Conservation (phyloP, 2,113 vertebrate genomes). For the Nannospalax galili region DNA sequence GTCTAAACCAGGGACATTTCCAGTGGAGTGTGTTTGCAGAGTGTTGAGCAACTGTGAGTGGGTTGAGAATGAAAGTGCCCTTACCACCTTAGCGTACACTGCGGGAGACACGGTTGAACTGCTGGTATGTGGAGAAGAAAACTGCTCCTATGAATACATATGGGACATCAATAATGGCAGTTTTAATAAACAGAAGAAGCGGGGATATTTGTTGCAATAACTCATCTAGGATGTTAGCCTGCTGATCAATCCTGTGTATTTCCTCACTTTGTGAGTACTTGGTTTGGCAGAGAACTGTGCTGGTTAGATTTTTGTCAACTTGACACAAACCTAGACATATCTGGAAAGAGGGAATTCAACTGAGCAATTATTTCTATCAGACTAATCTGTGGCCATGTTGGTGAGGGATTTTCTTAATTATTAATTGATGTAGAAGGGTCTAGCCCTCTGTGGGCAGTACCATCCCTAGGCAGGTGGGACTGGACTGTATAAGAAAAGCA, state of each 20-base stretch:
- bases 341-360: no score
- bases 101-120: neutral
- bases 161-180: neutral
- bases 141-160: neutral
- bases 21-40: slow-evolving; percentile 60
- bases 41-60: slow-evolving; percentile 56
- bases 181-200: neutral
- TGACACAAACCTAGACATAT: no score
- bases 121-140: neutral
- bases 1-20: slow-evolving; percentile 54
- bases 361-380: no score
- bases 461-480: no score
- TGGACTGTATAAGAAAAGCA: no score
- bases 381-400: no score
- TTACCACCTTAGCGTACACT: neutral
- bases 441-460: no score
- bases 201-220: neutral
- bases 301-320: no score
- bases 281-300: neutral
- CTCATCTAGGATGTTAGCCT: neutral
- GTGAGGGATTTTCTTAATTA: no score
- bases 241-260: neutral
- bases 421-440: no score
- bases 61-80: neutral
- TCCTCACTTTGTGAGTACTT: neutral